These are phyloP conservation scores for Scotopteryx bipunctaria DNA, from an alignment of 2,888 invertebrate species.

Conservation along the genomic window DNA sequence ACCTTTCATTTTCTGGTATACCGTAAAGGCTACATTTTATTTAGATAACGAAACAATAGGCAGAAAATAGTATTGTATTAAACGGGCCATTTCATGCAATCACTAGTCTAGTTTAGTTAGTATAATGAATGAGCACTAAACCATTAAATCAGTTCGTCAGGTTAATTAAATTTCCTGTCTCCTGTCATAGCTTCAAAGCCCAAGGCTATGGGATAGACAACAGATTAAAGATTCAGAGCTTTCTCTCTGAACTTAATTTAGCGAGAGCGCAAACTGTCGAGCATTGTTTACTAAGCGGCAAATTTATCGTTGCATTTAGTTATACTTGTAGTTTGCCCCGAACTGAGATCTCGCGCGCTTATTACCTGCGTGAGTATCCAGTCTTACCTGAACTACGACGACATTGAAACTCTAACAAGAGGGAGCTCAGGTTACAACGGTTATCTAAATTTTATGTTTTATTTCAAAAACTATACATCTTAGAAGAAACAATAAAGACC, in stretches of 20 bases:
- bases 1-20: no score
- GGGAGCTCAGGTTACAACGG: no score
- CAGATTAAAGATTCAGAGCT: conserved; percentile 30
- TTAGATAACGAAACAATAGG: neutral
- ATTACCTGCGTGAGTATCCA: neutral
- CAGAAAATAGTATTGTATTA: neutral
- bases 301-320: conserved; percentile 34
- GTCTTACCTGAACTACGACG: no score
- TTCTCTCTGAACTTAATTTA: conserved; percentile 33
- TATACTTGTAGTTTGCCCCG: neutral
- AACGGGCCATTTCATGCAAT: neutral
- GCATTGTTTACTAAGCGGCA: conserved; percentile 48
- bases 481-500: no score
- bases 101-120: neutral
- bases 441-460: no score
- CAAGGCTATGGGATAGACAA: conserved; percentile 30
- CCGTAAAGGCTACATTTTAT: no score
- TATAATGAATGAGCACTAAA: conserved; percentile 10
- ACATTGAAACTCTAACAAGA: no score
- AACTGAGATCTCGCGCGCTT: no score
- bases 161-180: conserved; percentile 32
- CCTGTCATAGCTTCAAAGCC: conserved; percentile 27
- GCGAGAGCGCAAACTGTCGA: conserved; percentile 27
- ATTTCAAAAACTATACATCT: no score
- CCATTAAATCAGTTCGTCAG: conserved; percentile 17